Conservation (phyloP, 2,113 vertebrate genomes). For the Scomber colias region DNA sequence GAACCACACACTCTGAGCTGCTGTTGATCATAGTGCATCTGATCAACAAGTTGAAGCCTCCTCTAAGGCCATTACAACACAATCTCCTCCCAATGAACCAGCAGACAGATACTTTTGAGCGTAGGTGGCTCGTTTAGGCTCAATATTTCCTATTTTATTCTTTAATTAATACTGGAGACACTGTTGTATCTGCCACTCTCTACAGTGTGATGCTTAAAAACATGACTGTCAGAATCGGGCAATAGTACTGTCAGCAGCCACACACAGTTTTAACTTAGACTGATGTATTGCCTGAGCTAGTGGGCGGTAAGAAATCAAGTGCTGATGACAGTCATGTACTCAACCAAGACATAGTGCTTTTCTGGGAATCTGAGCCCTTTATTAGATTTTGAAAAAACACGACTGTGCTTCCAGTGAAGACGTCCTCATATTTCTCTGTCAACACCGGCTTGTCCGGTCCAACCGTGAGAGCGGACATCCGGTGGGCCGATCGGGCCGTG, state of each 20-base stretch:
- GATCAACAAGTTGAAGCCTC: too few relatives aligned
- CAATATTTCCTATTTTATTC: too few relatives aligned
- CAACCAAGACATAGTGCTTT: slow-evolving; percentile 56
- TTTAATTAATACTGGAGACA: not conserved
- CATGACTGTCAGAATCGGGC: slow-evolving; percentile 7
- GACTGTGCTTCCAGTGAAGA: slow-evolving; percentile 30
- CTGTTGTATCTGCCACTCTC: too few relatives aligned
- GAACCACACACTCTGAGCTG: too few relatives aligned
- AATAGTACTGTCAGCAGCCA: slow-evolving; percentile 20
- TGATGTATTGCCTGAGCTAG: slow-evolving; percentile 34
- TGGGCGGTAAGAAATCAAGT: slow-evolving; percentile 51
- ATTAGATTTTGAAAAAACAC: slow-evolving; percentile 44
- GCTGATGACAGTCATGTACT: slow-evolving; percentile 64
- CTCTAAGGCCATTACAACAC: too few relatives aligned
- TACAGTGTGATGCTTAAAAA: slow-evolving; percentile 2
- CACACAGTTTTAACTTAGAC: slow-evolving; percentile 19
- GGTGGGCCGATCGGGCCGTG: slow-evolving; percentile 47
- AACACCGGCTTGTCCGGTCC: slow-evolving; percentile 60
- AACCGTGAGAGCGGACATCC: slow-evolving; percentile 62
- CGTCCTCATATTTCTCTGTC: slow-evolving; percentile 71
- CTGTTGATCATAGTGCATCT: too few relatives aligned
- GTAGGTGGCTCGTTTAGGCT: too few relatives aligned
- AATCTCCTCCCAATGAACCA: too few relatives aligned
- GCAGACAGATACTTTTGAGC: too few relatives aligned
- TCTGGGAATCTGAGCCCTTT: slow-evolving; percentile 60